Base-by-base conservation (phyloP, 1,140 invertebrate genomes). In the Scylla paramamosain region DNA sequence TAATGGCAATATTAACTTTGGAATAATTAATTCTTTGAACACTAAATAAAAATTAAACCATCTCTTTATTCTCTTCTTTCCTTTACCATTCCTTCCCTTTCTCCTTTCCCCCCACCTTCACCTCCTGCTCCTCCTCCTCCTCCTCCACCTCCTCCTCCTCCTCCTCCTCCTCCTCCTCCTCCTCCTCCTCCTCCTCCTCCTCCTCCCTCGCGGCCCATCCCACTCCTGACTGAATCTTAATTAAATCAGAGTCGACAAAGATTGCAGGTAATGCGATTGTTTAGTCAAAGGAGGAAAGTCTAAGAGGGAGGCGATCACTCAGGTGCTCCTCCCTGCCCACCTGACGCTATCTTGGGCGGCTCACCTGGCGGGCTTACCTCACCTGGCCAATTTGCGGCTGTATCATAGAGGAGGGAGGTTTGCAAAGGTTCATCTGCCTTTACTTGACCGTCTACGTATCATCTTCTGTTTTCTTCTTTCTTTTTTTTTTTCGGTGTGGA, bases 191-290 rank as follows among this genome's bases (percentile, higher is more conserved):
- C 48, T 20, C 45, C n/a, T n/a, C 10, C 45, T 48, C 45, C 45
- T 39, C 29, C n/a, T 7, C 20, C n/a, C 25, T n/a, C 28, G 8
- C 28, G 25, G 10, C 83, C 31, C 14, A 20, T 3, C 45, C 86
- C 8, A 25, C 45, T 0, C 31, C 10, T 88, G 28, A 88, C 32
- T 32, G 45, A 7, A 84, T 88, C 32, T 31, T 88, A 88, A 31
- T 88, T 88, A 39, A 88, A 88, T 88, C 86, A 88, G 20, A 88
- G 86, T 45, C 32, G 20, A 32, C 31, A 12, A 39, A 88, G 86
- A 88, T 31, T 88, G 86, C 28, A 12, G 86, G 12, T 88, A 88
- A 88, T 88, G 45, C 86, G 45, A 39, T 88, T 88, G 45, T 88
- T 32, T 88, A 88, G 31, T 31, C 28, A 88, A 88, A 88, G 45